phyloP scores from a whole-genome alignment of 2,888 invertebrate genomes.

The Drosophila percnosoma region DNA sequence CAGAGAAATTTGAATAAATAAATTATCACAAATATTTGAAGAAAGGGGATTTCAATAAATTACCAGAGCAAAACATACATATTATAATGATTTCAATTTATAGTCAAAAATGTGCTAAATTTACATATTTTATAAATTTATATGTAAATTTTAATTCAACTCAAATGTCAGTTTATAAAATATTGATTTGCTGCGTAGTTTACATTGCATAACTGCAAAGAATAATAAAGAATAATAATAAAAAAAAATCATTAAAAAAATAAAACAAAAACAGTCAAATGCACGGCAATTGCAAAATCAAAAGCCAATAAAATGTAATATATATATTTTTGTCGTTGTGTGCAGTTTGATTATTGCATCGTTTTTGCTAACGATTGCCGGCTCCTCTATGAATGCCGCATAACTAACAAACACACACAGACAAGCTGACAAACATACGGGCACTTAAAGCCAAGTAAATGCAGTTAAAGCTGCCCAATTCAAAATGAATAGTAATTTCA shows the following conservation, averaged over 20 bases:
- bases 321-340: slow-evolving; percentile 46
- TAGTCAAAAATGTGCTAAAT: not conserved
- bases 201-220: not conserved
- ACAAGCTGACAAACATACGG: not conserved
- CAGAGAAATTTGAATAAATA: not conserved
- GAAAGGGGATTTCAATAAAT: not conserved
- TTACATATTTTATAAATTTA: not conserved
- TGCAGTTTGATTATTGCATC: slow-evolving; percentile 12
- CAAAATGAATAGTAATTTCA: slow-evolving; percentile 27
- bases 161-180: slow-evolving; percentile 13
- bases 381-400: slow-evolving; percentile 51
- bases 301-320: slow-evolving; percentile 62
- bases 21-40: not conserved
- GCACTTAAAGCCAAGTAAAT: slow-evolving; percentile 4
- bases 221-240: not conserved
- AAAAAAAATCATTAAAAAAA: slow-evolving; percentile 6
- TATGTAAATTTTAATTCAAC: not conserved
- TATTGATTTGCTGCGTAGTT: not conserved
- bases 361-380: slow-evolving; percentile 28
- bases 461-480: slow-evolving; percentile 5
- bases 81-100: not conserved
- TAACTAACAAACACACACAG: slow-evolving; percentile 21
- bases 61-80: not conserved
- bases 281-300: slow-evolving; percentile 52
- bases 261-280: slow-evolving; percentile 33